Percentiles rank a stretch among this genome's conserved stretches.
Conservation (phyloP, 2,797 vertebrate genomes). For the Chanos chanos region DNA sequence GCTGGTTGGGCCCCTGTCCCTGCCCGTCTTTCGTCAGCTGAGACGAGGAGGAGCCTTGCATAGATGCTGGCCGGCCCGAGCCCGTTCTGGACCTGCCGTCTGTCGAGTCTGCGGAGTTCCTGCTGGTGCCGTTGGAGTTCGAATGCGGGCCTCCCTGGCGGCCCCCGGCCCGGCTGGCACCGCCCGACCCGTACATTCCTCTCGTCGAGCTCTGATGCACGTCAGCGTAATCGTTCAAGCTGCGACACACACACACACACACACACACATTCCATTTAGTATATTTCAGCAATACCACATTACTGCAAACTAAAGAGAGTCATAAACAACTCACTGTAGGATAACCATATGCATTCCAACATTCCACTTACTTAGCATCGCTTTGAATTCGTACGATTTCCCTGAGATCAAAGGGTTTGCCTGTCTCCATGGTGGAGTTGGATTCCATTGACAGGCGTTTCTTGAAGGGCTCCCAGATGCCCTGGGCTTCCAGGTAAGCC, state of each 20-base stretch:
- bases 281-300: neutral
- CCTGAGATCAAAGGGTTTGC: conserved; percentile 96
- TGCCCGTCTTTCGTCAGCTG: conserved; percentile 69
- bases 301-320: neutral
- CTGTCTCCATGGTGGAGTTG: conserved; percentile 87
- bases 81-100: conserved; percentile 73
- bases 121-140: conserved; percentile 70
- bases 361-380: conserved; percentile 84
- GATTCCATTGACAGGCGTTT: conserved; percentile 90
- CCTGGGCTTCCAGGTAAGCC: conserved; percentile 96
- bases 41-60: conserved; percentile 69
- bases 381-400: conserved; percentile 94
- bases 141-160: conserved; percentile 72
- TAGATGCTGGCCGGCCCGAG: conserved; percentile 76
- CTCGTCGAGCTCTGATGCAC: conserved; percentile 76
- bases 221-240: conserved; percentile 82
- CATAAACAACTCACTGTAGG: neutral
- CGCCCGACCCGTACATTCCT: conserved; percentile 76
- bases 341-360: neutral
- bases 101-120: conserved; percentile 75
- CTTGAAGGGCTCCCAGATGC: conserved; percentile 97
- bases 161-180: conserved; percentile 70
- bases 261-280: too few relatives aligned
- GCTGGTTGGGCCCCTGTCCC: conserved; percentile 66
- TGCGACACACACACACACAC: conserved; percentile 40